A percentile compares a stretch with the other conserved stretches of the same genome.
Evolutionary conservation across 2,888 invertebrate genomes (phyloP).

Genomic region (Anoplius nigerrimus): DNA sequence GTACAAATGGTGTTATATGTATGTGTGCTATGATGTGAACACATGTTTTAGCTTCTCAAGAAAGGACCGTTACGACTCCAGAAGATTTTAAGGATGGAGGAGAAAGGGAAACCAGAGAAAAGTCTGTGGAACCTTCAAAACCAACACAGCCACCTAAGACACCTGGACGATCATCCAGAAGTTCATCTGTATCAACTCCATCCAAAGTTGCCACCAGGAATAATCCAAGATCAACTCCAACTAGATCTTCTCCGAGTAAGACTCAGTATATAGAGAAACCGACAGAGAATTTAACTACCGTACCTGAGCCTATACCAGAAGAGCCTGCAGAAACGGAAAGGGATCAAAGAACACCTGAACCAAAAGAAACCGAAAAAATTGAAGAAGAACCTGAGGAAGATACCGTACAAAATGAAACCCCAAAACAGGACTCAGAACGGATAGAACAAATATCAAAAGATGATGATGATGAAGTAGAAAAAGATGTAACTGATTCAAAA

Average conservation of each 20-base stretch:
- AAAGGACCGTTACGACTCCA: constrained; percentile 33
- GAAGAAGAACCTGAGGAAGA: constrained; percentile 10
- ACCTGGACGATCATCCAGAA: constrained; percentile 63
- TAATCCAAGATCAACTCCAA: constrained; percentile 29
- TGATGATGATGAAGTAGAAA: background rate
- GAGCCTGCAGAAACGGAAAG: constrained; percentile 16
- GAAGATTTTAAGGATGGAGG: constrained; percentile 50
- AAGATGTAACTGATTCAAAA: constrained; percentile 11
- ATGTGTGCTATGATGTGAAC: background rate
- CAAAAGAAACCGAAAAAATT: constrained; percentile 35
- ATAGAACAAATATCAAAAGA: background rate
- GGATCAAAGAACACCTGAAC: constrained; percentile 13
- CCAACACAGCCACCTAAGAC: constrained; percentile 58
- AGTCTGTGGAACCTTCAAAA: constrained; percentile 57
- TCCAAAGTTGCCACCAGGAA: constrained; percentile 45
- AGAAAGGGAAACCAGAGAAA: constrained; percentile 49
- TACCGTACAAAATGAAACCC: background rate
- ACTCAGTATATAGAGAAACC: constrained; percentile 43
- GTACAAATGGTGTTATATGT: background rate
- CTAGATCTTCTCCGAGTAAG: constrained; percentile 40
- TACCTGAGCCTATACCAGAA: constrained; percentile 34
- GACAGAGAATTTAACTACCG: constrained; percentile 33
- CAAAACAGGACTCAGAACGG: background rate
- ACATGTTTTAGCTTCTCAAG: constrained; percentile 29
- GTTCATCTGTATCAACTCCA: constrained; percentile 54